Base-by-base conservation (phyloP, 2,797 vertebrate genomes). In the Sardinella longiceps region DNA sequence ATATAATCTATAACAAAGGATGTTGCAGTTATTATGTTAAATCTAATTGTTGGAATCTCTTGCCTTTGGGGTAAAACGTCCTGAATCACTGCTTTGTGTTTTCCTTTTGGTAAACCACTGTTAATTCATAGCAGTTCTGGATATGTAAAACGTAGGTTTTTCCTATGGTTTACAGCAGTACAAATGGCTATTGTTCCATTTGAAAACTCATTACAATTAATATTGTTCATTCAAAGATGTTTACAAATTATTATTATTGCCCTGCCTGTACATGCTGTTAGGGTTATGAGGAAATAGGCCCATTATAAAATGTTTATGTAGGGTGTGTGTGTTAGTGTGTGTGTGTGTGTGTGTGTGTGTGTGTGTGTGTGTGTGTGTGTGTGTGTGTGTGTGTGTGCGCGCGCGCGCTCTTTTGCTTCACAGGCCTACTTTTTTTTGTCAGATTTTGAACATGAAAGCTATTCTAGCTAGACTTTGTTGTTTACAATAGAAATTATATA, bases 341-440 rank as follows among this genome's bases (percentile, higher is more conserved):
- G 12, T 37, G 18, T 81, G 46, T 30, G 0, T 30, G 63, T 14
- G 28, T 15, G 63, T 66, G 66, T 74, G 30, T 37, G 66, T 37
- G 63, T 87, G 5, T 2, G 60, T 53, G 84, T 82, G 81, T 86
- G 85, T 77, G 85, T n/a, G 18, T 63, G 15, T 30, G 12, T 37
- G 18, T 81, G 46, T 30, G 0, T 30, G 63, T 14, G 28, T 15
- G 63, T 66, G 66, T 74, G 30, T 37, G 66, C 18, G 66, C 18
- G 66, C 37, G 66, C 37, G 30, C 18, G 66, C 23, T n/a, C 20
- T 56, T 63, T 63, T 30, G 30, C 37, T 74, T 74, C 3, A 33
- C 2, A 74, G 10, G 15, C 48, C 48, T 15, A 14, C 15, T 50
- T 15, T 14, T 37, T 74, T 74, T 74, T 74, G 66, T 5, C 33